Percentiles rank a stretch among this genome's conserved stretches.
Conservation (phyloP, 2,888 invertebrate genomes). For the Notodonta ziczac region DNA sequence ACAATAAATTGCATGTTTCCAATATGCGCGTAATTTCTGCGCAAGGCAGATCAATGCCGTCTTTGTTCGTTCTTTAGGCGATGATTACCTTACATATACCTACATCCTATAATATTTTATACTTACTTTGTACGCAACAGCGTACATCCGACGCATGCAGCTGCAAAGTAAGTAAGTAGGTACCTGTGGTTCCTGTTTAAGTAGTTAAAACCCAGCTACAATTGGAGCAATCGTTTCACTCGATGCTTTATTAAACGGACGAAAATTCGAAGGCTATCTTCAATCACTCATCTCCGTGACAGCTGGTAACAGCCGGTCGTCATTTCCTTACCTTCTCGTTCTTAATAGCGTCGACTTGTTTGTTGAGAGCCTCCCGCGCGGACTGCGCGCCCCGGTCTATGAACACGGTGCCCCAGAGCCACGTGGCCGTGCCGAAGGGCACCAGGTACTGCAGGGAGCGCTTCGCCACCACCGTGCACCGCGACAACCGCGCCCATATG, state of each 20-base stretch:
- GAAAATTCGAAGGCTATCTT: too few species aligned
- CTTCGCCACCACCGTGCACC: slow-evolving; percentile 93
- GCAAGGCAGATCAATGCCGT: neutral
- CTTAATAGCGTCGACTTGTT: slow-evolving; percentile 87
- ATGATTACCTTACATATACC: neutral
- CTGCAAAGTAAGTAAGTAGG: too few species aligned
- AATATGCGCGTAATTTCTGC: neutral
- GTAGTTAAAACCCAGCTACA: too few species aligned
- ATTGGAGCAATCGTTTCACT: too few species aligned
- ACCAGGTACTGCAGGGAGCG: slow-evolving; percentile 92
- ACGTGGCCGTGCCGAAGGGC: slow-evolving; percentile 93
- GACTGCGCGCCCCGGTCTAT: slow-evolving; percentile 91
- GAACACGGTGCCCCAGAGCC: slow-evolving; percentile 95
- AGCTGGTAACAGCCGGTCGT: too few species aligned
- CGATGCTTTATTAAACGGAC: too few species aligned
- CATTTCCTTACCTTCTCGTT: slow-evolving; percentile 82
- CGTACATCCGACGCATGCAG: too few species aligned
- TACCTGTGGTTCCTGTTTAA: too few species aligned
- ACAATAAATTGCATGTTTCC: too few species aligned
- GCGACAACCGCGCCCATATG: slow-evolving; percentile 92
- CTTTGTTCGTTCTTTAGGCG: neutral
- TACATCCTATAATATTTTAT: too few species aligned
- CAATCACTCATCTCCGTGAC: too few species aligned
- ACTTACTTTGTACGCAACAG: too few species aligned
- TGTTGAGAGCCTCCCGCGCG: slow-evolving; percentile 89